Evolutionary conservation across 2,113 vertebrate genomes (phyloP).

Genomic region (Rynchops niger): DNA sequence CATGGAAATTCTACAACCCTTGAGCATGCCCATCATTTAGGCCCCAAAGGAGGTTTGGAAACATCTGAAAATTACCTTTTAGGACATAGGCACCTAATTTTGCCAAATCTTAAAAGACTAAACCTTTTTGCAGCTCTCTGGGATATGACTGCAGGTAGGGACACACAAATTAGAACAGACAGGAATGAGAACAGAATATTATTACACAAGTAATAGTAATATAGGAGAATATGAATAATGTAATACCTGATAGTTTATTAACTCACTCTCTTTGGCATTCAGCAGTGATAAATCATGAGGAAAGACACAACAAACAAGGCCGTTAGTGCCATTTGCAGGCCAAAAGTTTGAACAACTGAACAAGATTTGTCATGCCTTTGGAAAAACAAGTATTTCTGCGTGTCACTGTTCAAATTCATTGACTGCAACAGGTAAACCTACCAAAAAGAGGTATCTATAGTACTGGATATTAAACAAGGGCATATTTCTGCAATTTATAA

Average conservation of each 20-base stretch:
- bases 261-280: not conserved
- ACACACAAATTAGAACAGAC: not conserved
- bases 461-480: not conserved
- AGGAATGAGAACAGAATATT: not conserved
- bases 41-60: not conserved
- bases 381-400: not conserved
- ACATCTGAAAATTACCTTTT: not conserved
- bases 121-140: not conserved
- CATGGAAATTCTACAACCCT: not conserved
- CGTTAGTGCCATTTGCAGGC: not conserved
- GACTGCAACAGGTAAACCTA: not conserved
- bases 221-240: not conserved
- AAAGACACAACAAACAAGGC: not conserved
- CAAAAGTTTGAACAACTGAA: not conserved
- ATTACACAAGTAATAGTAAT: not conserved
- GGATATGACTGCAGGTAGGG: not conserved
- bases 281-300: not conserved
- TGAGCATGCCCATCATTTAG: not conserved
- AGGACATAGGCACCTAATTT: not conserved
- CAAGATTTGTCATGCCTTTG: not conserved
- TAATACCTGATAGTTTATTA: not conserved
- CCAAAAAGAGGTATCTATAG: not conserved
- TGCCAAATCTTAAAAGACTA: not conserved
- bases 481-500: not conserved
- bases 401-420: not conserved